Conservation (phyloP, 2,888 invertebrate genomes). For the Volucella bombylans region DNA sequence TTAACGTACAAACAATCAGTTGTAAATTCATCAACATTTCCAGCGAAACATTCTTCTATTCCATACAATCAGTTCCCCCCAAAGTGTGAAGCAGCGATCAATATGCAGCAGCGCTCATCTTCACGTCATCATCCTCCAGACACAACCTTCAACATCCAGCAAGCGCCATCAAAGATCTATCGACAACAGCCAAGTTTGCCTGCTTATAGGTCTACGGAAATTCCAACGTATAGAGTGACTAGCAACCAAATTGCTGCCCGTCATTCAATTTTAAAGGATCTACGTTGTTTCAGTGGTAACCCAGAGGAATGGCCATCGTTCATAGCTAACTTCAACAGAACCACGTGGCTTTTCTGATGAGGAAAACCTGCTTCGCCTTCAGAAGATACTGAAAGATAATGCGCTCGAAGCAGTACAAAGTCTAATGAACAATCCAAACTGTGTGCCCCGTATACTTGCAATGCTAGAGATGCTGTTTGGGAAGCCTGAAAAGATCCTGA, state of each 20-base stretch:
- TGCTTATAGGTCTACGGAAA: no score
- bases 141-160: no score
- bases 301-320: slow-evolving; percentile 32
- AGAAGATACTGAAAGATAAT: slow-evolving; percentile 17
- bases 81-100: no score
- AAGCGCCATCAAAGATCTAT: no score
- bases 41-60: background rate
- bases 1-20: no score
- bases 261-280: slow-evolving; percentile 5
- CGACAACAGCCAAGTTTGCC: no score
- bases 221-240: no score
- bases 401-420: slow-evolving; percentile 24
- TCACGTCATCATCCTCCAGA: no score
- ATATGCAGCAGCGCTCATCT: no score
- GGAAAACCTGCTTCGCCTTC: slow-evolving; percentile 31
- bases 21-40: no score
- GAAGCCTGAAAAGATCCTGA: slow-evolving; percentile 6
- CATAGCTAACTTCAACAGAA: slow-evolving; percentile 22
- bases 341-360: slow-evolving; percentile 22
- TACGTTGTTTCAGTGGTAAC: background rate
- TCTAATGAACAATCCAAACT: slow-evolving; percentile 1
- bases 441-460: slow-evolving; percentile 5
- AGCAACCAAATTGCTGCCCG: background rate
- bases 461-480: slow-evolving; percentile 21
- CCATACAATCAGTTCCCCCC: no score